A percentile compares a stretch with the other conserved stretches of the same genome.
phyloP scores from a whole-genome alignment of 2,797 vertebrate genomes.

The Falco naumanni region DNA sequence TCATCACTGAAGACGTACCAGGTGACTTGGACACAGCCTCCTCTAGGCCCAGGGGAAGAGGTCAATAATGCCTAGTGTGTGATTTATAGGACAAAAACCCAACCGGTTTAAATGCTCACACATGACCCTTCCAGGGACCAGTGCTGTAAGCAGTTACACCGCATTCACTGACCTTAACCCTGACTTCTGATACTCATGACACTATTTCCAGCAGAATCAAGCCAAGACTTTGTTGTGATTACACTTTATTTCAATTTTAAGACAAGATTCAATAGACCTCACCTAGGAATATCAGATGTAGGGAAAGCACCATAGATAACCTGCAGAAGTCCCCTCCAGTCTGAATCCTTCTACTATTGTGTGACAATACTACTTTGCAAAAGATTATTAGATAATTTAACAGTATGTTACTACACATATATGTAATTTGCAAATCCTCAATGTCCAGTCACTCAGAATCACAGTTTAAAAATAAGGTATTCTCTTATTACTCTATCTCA shows the following conservation, averaged over 20 bases:
- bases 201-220: neutral
- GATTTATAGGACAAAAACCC: neutral
- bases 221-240: neutral
- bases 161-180: accelerated
- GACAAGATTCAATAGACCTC: neutral
- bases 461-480: neutral
- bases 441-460: neutral
- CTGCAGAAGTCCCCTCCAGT: neutral
- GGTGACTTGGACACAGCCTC: neutral
- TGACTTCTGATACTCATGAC: neutral
- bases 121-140: neutral
- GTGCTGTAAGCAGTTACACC: neutral
- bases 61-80: neutral
- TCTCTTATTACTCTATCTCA: neutral
- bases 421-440: neutral
- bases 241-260: neutral
- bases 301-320: neutral
- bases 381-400: neutral
- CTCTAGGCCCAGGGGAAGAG: neutral
- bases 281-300: neutral
- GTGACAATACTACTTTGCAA: neutral
- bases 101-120: accelerated
- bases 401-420: neutral
- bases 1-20: neutral
- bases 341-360: neutral